Evolutionary conservation across 2,113 vertebrate genomes (phyloP).

Genomic region (Melanocharis versteri): DNA sequence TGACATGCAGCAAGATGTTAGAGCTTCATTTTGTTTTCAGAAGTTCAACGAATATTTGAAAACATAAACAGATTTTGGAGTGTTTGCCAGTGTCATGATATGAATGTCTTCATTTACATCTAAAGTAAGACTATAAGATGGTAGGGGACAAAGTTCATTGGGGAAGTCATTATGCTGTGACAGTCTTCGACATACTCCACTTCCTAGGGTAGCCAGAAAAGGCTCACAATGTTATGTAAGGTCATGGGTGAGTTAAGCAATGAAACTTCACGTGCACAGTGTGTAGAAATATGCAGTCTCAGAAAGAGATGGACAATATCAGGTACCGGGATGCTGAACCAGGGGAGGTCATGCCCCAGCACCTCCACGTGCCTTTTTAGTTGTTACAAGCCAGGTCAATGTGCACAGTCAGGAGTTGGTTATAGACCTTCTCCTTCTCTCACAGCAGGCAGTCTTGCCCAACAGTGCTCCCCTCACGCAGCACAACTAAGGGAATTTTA

Average conservation of each 20-base stretch:
- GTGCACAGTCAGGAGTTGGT: fast-evolving
- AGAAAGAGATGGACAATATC: not conserved
- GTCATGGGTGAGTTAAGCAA: not conserved
- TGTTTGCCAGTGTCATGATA: not conserved
- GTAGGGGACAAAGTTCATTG: not conserved
- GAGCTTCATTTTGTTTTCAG: not conserved
- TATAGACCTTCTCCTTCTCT: not conserved
- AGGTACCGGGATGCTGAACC: not conserved
- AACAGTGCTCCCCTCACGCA: not conserved
- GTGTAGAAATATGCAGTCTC: not conserved
- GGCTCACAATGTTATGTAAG: not conserved
- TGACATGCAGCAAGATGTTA: not conserved
- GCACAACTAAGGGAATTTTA: not conserved
- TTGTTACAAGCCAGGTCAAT: not conserved
- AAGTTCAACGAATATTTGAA: not conserved
- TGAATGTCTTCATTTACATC: not conserved
- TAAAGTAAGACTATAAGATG: not conserved
- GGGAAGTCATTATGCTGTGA: not conserved
- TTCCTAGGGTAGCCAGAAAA: not conserved
- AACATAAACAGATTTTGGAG: not conserved
- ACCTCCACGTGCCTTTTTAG: not conserved
- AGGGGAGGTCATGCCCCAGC: not conserved
- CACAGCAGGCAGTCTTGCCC: not conserved
- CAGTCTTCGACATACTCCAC: not conserved
- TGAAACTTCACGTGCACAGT: not conserved